Evolutionary conservation across 2,797 vertebrate species (phyloP).

Genomic region (Ispidina picta): DNA sequence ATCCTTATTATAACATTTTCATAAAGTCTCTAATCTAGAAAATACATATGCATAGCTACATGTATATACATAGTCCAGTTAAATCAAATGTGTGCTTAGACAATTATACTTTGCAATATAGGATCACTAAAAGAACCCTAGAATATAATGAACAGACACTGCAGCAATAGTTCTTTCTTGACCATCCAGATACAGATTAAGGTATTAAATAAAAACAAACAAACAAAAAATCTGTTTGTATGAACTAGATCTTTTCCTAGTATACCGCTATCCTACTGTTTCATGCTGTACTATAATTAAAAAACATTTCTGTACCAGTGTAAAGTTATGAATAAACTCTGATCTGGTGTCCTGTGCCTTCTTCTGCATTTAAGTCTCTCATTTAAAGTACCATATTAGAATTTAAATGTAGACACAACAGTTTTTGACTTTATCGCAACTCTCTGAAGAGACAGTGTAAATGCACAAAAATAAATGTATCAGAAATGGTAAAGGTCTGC

Average conservation of each 20-base stretch:
- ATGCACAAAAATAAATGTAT: background rate
- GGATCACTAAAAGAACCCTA: background rate
- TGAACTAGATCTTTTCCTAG: background rate
- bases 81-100: background rate
- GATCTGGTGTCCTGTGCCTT: background rate
- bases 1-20: background rate
- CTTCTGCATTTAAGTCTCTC: background rate
- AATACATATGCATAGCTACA: background rate
- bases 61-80: background rate
- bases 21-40: background rate
- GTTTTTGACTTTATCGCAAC: background rate
- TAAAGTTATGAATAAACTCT: background rate
- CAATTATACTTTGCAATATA: background rate
- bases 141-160: background rate
- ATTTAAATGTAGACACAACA: background rate
- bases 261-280: background rate
- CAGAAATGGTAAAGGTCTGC: background rate
- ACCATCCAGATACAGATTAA: background rate
- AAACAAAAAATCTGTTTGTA: background rate
- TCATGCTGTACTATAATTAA: background rate
- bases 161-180: background rate
- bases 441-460: background rate
- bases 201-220: background rate
- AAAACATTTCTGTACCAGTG: background rate
- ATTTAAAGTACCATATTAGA: background rate